Evolutionary conservation across 1,140 invertebrate species (phyloP).

Genomic region (Hetaerina americana): DNA sequence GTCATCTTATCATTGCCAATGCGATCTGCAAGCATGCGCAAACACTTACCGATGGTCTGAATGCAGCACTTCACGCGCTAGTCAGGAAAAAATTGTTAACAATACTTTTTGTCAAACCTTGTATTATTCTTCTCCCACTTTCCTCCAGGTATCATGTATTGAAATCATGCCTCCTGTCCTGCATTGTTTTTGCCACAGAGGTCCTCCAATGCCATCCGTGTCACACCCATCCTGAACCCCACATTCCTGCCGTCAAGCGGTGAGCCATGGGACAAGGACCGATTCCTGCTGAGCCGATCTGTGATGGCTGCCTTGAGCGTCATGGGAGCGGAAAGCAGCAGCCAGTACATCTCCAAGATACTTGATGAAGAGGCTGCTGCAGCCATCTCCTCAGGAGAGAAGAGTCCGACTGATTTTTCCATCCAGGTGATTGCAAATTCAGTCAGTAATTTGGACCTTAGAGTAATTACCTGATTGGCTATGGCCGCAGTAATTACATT

Average conservation of each 20-base stretch:
- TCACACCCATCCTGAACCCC: slow-evolving; percentile 22
- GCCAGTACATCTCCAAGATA: slow-evolving; percentile 50
- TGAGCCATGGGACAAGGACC: not conserved
- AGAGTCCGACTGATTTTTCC: not conserved
- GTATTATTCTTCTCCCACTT: too few relatives aligned
- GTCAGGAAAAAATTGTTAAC: too few relatives aligned
- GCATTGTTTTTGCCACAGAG: slow-evolving; percentile 17
- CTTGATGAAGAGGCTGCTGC: slow-evolving; percentile 40
- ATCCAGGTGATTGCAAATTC: too few relatives aligned
- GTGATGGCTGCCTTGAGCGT: slow-evolving; percentile 35
- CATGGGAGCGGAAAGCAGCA: slow-evolving; percentile 42
- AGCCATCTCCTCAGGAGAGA: not conserved
- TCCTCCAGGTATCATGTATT: not conserved
- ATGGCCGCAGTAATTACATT: too few relatives aligned
- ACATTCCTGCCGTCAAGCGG: not conserved
- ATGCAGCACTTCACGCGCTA: too few relatives aligned
- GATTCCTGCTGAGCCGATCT: slow-evolving; percentile 21
- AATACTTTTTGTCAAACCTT: too few relatives aligned
- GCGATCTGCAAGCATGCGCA: too few relatives aligned
- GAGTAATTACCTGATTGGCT: too few relatives aligned
- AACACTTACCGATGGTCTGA: too few relatives aligned
- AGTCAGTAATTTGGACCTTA: too few relatives aligned
- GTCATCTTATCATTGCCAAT: too few relatives aligned
- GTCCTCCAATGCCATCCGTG: slow-evolving; percentile 23
- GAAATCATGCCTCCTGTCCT: too few relatives aligned